Conservation (phyloP, 2,113 vertebrate genomes). For the Ceratotherium simum region DNA sequence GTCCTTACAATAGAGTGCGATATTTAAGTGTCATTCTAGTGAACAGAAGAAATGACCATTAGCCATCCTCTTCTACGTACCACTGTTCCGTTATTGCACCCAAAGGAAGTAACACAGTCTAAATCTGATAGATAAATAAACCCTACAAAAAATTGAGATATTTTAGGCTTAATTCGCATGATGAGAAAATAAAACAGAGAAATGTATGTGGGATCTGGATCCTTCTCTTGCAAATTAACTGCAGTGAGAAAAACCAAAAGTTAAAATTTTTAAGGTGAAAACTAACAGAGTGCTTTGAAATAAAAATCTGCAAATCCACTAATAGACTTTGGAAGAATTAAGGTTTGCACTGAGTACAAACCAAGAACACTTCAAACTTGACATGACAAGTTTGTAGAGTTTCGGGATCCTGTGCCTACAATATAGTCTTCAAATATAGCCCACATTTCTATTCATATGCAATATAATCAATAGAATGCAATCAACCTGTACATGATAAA, state of each 20-base stretch:
- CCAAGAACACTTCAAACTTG: background rate
- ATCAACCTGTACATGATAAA: background rate
- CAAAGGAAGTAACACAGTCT: background rate
- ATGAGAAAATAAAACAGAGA: background rate
- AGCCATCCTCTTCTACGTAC: background rate
- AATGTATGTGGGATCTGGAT: background rate
- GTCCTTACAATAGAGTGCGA: background rate
- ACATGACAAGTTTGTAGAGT: background rate
- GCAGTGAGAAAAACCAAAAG: background rate
- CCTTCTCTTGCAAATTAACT: background rate
- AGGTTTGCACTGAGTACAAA: background rate
- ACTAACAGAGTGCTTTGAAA: background rate
- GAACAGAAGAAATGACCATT: conserved; percentile 4
- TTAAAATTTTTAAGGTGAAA: background rate
- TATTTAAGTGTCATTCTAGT: background rate
- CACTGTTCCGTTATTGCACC: background rate
- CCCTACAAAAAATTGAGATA: background rate
- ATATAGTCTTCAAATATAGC: background rate
- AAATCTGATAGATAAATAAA: background rate
- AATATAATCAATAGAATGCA: background rate
- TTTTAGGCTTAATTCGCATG: background rate
- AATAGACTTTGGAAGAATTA: background rate
- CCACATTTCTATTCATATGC: background rate
- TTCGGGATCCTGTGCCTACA: background rate
- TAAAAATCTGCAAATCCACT: background rate